phyloP scores from a whole-genome alignment of 2,113 vertebrate genomes.

The Campylorhamphus procurvoides region DNA sequence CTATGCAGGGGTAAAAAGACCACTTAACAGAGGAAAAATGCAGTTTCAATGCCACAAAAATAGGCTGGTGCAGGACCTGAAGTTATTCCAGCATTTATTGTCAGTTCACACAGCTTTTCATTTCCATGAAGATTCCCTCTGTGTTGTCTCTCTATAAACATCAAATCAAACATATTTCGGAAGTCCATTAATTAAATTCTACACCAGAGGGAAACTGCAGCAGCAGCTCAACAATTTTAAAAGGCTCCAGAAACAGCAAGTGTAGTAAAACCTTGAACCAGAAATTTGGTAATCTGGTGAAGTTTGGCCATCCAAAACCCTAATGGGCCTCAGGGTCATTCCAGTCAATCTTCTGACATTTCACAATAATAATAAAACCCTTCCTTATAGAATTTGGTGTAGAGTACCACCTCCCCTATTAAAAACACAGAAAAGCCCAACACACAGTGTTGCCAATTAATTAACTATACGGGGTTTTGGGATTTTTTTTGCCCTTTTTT shows the following conservation, averaged over 20 bases:
- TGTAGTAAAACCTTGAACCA: background rate
- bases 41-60: background rate
- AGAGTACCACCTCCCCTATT: background rate
- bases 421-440: background rate
- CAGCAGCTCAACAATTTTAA: background rate
- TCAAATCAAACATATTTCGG: background rate
- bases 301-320: background rate
- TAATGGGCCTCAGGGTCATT: background rate
- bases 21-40: background rate
- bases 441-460: background rate
- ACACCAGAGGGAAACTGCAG: background rate
- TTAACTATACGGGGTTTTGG: background rate
- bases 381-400: background rate
- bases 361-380: background rate
- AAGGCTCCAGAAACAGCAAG: background rate
- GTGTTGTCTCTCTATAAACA: background rate
- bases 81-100: background rate
- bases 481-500: background rate
- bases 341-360: background rate
- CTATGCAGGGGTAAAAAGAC: fast-evolving
- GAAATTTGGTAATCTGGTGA: background rate
- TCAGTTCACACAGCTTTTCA: background rate
- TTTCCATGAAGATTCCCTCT: background rate
- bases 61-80: background rate
- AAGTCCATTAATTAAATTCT: background rate